Evolutionary conservation across 2,797 vertebrate genomes (phyloP).

Genomic region (Buphagus erythrorhynchus): DNA sequence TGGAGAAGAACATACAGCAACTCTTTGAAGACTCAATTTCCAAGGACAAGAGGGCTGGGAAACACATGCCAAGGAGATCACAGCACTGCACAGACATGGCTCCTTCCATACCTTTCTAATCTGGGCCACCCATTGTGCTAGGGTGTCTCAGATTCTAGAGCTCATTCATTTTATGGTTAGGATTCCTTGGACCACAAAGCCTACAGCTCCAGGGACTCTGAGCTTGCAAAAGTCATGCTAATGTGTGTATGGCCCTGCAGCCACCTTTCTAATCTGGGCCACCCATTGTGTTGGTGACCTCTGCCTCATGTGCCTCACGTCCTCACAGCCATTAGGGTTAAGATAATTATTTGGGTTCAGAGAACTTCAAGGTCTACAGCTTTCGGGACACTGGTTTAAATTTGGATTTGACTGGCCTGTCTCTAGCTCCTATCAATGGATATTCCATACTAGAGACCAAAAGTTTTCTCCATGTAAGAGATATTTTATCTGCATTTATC

Average conservation of each 20-base stretch:
- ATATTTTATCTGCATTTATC: background rate
- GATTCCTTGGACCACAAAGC: background rate
- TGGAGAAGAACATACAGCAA: background rate
- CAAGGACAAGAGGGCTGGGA: background rate
- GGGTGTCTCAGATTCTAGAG: background rate
- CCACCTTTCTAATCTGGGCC: background rate
- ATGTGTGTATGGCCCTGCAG: background rate
- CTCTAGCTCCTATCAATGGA: background rate
- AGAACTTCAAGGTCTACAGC: background rate
- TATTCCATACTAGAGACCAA: background rate
- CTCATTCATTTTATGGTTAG: background rate
- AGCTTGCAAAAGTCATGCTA: background rate
- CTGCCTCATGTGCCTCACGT: background rate
- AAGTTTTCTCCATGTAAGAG: background rate
- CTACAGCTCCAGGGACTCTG: background rate
- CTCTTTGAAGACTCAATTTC: background rate
- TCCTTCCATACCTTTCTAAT: background rate
- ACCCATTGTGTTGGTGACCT: background rate
- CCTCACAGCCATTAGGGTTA: background rate
- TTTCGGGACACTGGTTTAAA: background rate
- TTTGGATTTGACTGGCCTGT: background rate
- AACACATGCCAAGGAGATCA: background rate
- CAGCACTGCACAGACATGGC: background rate
- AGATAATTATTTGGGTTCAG: background rate
- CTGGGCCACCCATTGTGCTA: too few species aligned